Percentiles rank a stretch among this genome's conserved stretches.
Evolutionary conservation across 2,888 invertebrate species (phyloP).

Genomic region (Tenodera sinensis): DNA sequence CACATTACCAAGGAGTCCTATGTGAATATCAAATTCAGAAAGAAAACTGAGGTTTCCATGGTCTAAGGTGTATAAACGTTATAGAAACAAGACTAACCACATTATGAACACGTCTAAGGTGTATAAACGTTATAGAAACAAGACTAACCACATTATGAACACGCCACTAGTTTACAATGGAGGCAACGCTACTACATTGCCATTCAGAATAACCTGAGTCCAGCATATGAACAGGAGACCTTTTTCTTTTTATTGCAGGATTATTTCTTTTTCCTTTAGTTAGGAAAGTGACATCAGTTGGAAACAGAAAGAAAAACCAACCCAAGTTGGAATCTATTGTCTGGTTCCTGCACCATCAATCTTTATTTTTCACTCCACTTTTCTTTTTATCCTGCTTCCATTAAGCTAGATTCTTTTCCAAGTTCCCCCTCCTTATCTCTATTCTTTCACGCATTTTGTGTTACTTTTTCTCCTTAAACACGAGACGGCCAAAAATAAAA

Average conservation of each 20-base stretch:
- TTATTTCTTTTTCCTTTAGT: neutral
- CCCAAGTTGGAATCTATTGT: neutral
- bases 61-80: no score
- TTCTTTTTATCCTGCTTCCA: constrained; percentile 7
- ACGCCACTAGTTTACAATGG: no score
- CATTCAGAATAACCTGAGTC: neutral
- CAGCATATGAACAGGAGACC: neutral
- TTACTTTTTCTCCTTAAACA: neutral
- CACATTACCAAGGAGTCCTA: no score
- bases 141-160: no score
- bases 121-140: no score
- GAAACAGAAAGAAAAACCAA: neutral
- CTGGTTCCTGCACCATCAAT: constrained; percentile 14
- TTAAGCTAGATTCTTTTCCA: constrained; percentile 13
- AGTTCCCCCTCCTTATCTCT: neutral
- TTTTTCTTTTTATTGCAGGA: neutral
- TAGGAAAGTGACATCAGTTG: neutral
- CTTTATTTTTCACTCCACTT: constrained; percentile 15
- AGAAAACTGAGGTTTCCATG: no score
- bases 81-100: no score
- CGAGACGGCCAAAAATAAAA: neutral
- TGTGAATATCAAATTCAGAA: no score
- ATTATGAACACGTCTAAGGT: no score
- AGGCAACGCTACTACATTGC: neutral
- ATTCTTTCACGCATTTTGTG: neutral